Base-by-base conservation (phyloP, 2,113 vertebrate genomes). In the Neomonachus schauinslandi region DNA sequence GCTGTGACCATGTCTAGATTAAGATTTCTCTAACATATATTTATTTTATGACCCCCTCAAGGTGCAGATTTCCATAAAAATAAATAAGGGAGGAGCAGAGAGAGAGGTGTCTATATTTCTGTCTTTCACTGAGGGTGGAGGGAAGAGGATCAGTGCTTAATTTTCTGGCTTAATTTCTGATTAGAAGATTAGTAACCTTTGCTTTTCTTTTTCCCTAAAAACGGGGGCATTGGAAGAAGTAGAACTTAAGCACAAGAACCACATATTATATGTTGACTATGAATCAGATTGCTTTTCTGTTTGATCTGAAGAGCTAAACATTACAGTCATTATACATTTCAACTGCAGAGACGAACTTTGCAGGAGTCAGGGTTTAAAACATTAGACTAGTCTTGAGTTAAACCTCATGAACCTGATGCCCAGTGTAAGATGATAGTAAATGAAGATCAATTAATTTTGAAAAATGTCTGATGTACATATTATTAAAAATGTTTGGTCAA, bases 211-310 rank as follows among this genome's bases (percentile, higher is more conserved):
- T 55, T 36, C 6, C 28, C 57, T 61, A 5, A 84, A 84, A 63
- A 18, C 9, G 14, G 6, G 14, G 19, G 46, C 7, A 5, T 49
- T 63, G 59, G 15, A 77, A 57, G 53, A 80, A 90, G 21, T 42
- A 69, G 31, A 96, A 87, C 90, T 86, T 93, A 93, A 95, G 26
- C 42, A 69, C 63, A 46, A 67, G 33, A 88, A 82, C 28, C 89
- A 76, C 5, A 51, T 33, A 81, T 87, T 69, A 51, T 53, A 36
- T 61, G 42, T 67, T 21, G 11, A 22, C 51, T 94, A 42, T 97
- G 92, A 96, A 67, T 95, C 82, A 96, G n/a, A 71, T 57, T 85
- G 51, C 7, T 53, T 96, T 95, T 90, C 18, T 77, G 4, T 89
- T 92, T 83, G 80, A 94, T 49, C 86, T 85, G 81, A 63, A 84